Evolutionary conservation across 2,888 invertebrate species (phyloP), one percentile per base, ranked within the genome.

Genomic region (Dryococelus australis): DNA sequence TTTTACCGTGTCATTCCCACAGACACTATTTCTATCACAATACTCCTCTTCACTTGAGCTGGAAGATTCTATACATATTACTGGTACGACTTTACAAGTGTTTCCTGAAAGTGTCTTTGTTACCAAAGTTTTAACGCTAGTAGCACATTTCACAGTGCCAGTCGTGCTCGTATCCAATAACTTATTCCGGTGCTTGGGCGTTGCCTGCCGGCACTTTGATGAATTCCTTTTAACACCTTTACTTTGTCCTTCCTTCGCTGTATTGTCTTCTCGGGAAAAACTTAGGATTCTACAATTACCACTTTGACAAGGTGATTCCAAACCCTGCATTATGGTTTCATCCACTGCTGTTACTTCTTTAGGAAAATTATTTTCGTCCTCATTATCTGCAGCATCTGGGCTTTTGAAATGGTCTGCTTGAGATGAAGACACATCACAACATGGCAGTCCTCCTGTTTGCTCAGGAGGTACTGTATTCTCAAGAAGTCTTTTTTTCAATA

Each of bases 21-120:
- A 0, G n/a, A 24, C 8, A n/a, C n/a, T 65, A n/a, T 9, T 65
- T 9, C 20, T n/a, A 24, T 65, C n/a, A 24, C 65, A 10, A 65
- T 20, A 20, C 65, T 65, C 65, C 8, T 83, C 43, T 20, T 83
- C 83, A 83, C 83, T 83, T 10, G 83, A 83, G 35, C 83, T 83
- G 0, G 83, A 83, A 28, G 16, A 20, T 16, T 83, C 83, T 43
- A 83, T 83, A 83, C n/a, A 83, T 43, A 83, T 28, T 8, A 83
- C 83, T 10, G 83, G 83, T 43, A 83, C 13, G 20, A 43, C 43
- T 27, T 83, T 83, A 83, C 28, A 16, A 9, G 43, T 16, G 20
- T 24, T 43, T 28, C 83, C 83, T 20, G 83, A 83, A 24, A 20
- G 28, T 28, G 83, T 83, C 35, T 83, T 83, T 24, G 83, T 83